phyloP scores from a whole-genome alignment of 2,888 invertebrate species.

The Pediacus dermestoides region DNA sequence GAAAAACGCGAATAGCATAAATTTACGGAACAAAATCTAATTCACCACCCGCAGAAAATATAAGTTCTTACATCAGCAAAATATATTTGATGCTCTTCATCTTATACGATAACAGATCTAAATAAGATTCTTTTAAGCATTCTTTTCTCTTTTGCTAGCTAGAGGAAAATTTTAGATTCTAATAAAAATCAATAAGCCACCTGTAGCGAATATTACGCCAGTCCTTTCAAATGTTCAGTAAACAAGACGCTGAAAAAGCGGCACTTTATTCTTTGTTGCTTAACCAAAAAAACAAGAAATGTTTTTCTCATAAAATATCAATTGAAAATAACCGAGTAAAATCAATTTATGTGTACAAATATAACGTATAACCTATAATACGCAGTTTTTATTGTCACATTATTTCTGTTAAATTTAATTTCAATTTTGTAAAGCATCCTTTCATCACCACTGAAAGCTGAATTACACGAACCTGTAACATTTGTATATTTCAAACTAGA shows the following conservation, averaged over 20 bases:
- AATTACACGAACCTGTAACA: no score
- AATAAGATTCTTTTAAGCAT: background rate
- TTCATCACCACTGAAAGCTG: no score
- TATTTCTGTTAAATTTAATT: no score
- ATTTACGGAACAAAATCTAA: conserved; percentile 33
- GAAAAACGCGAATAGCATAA: conserved; percentile 27
- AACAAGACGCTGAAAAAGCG: conserved; percentile 1
- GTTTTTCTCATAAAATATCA: no score
- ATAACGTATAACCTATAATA: no score
- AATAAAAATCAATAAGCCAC: conserved; percentile 18
- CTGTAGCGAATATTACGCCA: conserved; percentile 10
- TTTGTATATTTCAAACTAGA: no score
- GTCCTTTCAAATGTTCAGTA: conserved; percentile 5
- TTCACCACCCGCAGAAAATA: conserved; percentile 32
- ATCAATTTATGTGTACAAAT: no score
- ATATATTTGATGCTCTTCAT: conserved; percentile 32
- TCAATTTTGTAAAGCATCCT: no score
- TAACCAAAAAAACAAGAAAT: no score
- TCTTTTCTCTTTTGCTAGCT: no score
- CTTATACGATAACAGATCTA: conserved; percentile 20
- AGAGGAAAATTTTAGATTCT: conserved; percentile 4
- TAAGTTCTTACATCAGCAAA: conserved; percentile 34
- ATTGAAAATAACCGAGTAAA: background rate
- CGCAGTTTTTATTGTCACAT: no score
- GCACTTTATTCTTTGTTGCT: background rate